Conservation (phyloP, 2,888 invertebrate species). For the Cataglyphis rosenhaueri region DNA sequence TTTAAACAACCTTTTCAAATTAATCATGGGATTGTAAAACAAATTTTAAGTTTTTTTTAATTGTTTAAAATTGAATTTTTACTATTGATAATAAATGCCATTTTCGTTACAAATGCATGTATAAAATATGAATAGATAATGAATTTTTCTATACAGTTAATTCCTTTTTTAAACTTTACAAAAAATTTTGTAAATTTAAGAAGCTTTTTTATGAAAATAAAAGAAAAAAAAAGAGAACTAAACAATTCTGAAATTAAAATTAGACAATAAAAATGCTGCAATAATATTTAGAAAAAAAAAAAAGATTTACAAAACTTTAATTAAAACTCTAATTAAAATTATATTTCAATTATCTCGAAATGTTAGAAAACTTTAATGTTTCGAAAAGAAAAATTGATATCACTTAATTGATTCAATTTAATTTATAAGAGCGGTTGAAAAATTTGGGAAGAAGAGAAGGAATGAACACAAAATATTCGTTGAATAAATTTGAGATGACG, state of each 20-base stretch:
- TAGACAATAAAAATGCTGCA: background rate
- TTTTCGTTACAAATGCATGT: background rate
- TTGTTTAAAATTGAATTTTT: background rate
- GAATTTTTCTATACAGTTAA: background rate
- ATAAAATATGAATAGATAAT: background rate
- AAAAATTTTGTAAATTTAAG: background rate
- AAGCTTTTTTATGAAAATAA: background rate
- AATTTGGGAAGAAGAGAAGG: background rate
- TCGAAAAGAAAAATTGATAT: background rate
- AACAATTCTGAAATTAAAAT: background rate
- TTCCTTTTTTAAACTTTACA: background rate
- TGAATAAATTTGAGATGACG: background rate
- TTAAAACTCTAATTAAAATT: background rate
- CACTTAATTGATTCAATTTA: background rate
- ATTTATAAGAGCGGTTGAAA: background rate
- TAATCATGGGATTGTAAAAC: background rate
- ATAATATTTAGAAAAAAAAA: background rate
- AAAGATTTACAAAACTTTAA: background rate
- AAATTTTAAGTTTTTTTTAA: constrained; percentile 5
- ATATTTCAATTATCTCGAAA: background rate
- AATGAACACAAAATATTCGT: background rate
- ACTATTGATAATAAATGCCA: background rate
- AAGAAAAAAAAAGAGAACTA: background rate
- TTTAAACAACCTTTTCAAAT: background rate
- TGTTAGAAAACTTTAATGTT: background rate